phyloP scores from a whole-genome alignment of 2,797 vertebrate genomes.

The Sphenodon punctatus region DNA sequence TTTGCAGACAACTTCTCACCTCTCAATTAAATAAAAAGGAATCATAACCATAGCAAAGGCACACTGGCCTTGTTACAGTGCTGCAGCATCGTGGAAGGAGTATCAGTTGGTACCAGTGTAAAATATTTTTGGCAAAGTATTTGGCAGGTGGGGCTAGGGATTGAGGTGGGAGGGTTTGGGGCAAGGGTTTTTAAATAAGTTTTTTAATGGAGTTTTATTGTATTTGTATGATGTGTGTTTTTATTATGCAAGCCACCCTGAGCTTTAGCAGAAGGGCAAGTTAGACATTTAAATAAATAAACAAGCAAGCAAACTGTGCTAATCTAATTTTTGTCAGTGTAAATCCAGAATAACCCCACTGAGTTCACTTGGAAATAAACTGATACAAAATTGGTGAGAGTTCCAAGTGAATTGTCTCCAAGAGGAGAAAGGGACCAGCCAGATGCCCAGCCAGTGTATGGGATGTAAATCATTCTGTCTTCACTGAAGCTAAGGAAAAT shows the following conservation, averaged over 20 bases:
- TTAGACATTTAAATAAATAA: no score
- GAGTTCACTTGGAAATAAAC: fast-evolving
- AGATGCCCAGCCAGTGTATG: not conserved
- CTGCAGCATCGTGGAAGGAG: not conserved
- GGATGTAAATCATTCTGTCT: not conserved
- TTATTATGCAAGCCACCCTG: no score
- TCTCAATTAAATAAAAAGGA: slow-evolving; percentile 32
- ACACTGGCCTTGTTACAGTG: not conserved
- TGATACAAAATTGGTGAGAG: fast-evolving
- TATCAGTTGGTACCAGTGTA: not conserved
- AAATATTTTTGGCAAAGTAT: no score
- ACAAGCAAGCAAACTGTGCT: no score
- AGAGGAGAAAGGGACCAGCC: not conserved
- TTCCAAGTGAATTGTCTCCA: no score
- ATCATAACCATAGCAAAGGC: not conserved
- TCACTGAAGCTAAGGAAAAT: not conserved
- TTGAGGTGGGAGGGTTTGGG: no score
- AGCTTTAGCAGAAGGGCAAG: no score
- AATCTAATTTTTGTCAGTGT: fast-evolving
- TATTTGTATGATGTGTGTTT: no score
- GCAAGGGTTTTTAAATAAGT: no score
- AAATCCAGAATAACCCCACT: not conserved
- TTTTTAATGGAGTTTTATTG: no score
- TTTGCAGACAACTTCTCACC: slow-evolving; percentile 11
- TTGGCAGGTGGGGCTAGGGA: no score